These are phyloP conservation scores for Trinectes maculatus DNA, from an alignment of 2,113 vertebrate genomes.

Conservation along the genomic window DNA sequence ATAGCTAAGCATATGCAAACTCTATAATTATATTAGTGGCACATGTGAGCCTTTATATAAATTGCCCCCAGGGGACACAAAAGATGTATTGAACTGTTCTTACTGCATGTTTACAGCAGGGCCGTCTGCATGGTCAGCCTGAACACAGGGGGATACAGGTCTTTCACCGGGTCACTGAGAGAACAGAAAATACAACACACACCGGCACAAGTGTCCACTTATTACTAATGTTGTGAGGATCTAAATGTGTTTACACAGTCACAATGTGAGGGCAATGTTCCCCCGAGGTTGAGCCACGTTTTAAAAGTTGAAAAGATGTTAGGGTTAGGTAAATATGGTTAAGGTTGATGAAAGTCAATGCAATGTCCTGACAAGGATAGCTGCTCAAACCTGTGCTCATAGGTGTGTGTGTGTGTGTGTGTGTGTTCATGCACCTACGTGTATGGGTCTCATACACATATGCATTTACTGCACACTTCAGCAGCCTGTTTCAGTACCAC, in stretches of 20 bases:
- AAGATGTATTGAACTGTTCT: conserved; percentile 12
- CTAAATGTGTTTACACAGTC: neutral
- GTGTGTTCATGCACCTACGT: neutral
- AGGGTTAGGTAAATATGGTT: too few relatives aligned
- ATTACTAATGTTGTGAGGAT: neutral
- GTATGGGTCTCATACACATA: neutral
- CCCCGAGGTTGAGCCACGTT: too few relatives aligned
- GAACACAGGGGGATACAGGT: neutral
- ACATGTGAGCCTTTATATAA: conserved; percentile 5
- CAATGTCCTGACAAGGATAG: too few relatives aligned
- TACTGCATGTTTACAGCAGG: neutral
- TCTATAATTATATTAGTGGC: conserved; percentile 21
- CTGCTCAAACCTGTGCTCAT: too few relatives aligned
- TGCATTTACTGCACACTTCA: neutral
- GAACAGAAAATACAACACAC: neutral
- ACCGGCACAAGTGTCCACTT: neutral
- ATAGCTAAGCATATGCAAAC: conserved; percentile 10
- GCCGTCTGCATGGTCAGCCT: neutral
- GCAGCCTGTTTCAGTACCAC: neutral
- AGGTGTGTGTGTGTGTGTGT: neutral
- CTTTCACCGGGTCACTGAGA: conserved; percentile 2
- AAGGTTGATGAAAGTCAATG: too few relatives aligned
- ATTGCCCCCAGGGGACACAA: conserved; percentile 30
- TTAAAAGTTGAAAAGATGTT: too few relatives aligned
- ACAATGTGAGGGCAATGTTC: too few relatives aligned